These are phyloP conservation scores for Nesometra sesokonis DNA, from an alignment of 35 echinoderm and acorn worm genomes.

Conservation along the genomic window DNA sequence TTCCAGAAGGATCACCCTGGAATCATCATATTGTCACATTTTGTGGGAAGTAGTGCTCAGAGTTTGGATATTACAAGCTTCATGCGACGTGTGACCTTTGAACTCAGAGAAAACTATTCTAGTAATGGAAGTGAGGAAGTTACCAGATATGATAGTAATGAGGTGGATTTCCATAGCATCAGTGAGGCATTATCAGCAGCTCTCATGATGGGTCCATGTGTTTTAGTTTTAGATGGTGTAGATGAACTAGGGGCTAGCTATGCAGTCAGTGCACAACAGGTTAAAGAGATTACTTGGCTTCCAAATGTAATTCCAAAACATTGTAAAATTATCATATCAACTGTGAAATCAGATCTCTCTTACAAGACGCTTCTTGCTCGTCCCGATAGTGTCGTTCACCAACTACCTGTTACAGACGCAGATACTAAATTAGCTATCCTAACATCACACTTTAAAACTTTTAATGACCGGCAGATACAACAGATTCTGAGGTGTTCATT, in stretches of 20 bases:
- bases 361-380: constrained; percentile 59
- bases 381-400: constrained; percentile 28
- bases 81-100: constrained; percentile 68
- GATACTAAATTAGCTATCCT: constrained; percentile 45
- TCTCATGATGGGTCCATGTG: constrained; percentile 55
- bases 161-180: constrained; percentile 55
- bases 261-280: constrained; percentile 59
- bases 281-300: constrained; percentile 73
- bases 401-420: constrained; percentile 24
- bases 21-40: constrained; percentile 66
- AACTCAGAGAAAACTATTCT: constrained; percentile 66
- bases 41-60: constrained; percentile 66
- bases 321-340: constrained; percentile 74
- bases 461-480: constrained; percentile 46
- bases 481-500: constrained; percentile 60
- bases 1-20: constrained; percentile 30
- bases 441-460: constrained; percentile 44
- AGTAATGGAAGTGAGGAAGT: constrained; percentile 25
- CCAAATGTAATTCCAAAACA: constrained; percentile 51
- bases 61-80: constrained; percentile 84
- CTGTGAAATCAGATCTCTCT: constrained; percentile 60
- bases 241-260: constrained; percentile 66
- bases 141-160: not conserved
- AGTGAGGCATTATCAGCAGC: constrained; percentile 82
- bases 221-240: constrained; percentile 67